Evolutionary conservation across 1,140 invertebrate genomes (phyloP).

Genomic region (Eubasilissa regina): DNA sequence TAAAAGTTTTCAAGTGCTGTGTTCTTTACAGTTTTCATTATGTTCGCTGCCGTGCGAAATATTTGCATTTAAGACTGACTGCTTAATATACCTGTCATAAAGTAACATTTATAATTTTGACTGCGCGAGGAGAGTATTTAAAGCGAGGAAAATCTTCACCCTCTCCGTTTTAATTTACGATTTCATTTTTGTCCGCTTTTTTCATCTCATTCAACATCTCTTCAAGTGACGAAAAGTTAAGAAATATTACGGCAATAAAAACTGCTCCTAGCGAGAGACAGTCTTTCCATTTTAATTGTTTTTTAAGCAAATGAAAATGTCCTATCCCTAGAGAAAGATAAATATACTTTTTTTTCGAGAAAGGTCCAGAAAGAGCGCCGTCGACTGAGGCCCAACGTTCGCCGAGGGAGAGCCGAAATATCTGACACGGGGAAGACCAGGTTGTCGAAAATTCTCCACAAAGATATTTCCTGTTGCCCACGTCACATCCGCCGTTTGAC

Average conservation of each 20-base stretch:
- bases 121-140: constrained; percentile 51
- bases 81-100: constrained; percentile 52
- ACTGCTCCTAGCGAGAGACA: not conserved
- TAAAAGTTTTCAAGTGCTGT: constrained; percentile 4
- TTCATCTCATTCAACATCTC: constrained; percentile 47
- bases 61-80: constrained; percentile 40
- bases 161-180: constrained; percentile 56
- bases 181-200: constrained; percentile 47
- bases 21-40: not conserved
- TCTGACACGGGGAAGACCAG: not conserved
- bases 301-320: constrained; percentile 51
- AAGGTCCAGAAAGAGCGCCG: not conserved
- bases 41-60: not conserved
- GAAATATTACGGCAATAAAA: constrained; percentile 56
- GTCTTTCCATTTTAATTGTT: constrained; percentile 53
- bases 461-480: not conserved
- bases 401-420: not conserved
- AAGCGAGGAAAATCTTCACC: constrained; percentile 55
- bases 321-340: constrained; percentile 38
- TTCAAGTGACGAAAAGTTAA: constrained; percentile 48
- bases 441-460: not conserved
- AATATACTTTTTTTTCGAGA: not conserved
- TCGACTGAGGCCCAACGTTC: not conserved
- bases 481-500: constrained; percentile 32
- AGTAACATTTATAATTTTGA: constrained; percentile 55